Evolutionary conservation across 1,140 invertebrate genomes (phyloP).

Genomic region (Penaeus japonicus): DNA sequence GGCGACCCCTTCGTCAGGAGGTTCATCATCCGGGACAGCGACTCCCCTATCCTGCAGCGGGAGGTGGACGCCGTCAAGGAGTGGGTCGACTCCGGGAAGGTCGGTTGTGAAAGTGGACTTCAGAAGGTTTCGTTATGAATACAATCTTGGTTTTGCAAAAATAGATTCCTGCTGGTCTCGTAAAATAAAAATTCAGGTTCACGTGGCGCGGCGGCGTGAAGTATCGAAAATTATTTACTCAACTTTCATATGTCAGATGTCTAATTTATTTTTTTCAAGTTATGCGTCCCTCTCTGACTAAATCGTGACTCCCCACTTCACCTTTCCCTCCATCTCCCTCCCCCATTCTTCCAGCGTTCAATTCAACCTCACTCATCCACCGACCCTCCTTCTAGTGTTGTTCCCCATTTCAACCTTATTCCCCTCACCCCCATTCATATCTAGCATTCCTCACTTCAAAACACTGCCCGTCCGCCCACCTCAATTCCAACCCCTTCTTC

Average conservation of each 20-base stretch:
- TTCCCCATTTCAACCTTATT: no score
- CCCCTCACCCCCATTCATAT: no score
- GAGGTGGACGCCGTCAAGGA: constrained; percentile 34
- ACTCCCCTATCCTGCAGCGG: constrained; percentile 29
- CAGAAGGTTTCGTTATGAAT: background rate
- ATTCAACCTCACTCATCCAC: background rate
- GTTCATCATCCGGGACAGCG: constrained; percentile 20
- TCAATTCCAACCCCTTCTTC: no score
- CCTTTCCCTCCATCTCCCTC: background rate
- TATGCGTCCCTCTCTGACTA: background rate
- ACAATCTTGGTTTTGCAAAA: no score
- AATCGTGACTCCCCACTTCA: background rate
- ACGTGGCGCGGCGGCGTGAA: background rate
- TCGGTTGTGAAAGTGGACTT: background rate
- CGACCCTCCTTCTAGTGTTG: background rate
- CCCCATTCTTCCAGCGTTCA: background rate
- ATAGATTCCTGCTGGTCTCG: no score
- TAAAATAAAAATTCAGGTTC: background rate
- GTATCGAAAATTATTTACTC: background rate
- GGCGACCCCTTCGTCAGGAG: constrained; percentile 22
- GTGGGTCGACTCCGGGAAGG: constrained; percentile 35
- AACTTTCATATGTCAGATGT: no score
- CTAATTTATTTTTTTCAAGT: no score
- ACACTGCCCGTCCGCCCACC: no score
- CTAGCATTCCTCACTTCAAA: no score